phyloP scores from a whole-genome alignment of 2,797 vertebrate species.

The Cuculus canorus region DNA sequence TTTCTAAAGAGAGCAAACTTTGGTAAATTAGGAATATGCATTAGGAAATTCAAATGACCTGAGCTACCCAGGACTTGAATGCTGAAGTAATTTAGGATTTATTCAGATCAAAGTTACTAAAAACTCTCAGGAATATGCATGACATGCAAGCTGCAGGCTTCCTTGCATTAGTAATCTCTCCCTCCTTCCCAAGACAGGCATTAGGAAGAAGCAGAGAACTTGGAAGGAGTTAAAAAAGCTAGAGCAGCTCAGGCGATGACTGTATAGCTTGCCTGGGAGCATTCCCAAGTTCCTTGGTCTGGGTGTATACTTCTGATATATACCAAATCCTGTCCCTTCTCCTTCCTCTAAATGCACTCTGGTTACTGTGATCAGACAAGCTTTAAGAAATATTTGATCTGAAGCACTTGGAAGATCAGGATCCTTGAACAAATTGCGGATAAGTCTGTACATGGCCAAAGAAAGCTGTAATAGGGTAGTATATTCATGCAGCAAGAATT shows the following conservation, averaged over 20 bases:
- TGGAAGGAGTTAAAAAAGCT: neutral
- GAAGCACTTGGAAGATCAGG: neutral
- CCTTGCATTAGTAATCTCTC: neutral
- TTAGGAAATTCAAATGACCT: neutral
- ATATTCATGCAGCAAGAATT: neutral
- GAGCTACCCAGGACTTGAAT: neutral
- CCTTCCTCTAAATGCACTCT: neutral
- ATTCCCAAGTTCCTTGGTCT: neutral
- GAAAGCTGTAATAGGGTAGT: neutral
- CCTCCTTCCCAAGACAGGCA: neutral
- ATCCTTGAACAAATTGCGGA: neutral
- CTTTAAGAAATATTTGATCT: neutral
- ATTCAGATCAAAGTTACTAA: neutral
- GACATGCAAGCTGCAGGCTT: constrained; percentile 11
- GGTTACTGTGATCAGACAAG: neutral
- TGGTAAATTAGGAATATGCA: neutral
- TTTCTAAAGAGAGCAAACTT: neutral
- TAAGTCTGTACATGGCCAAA: neutral
- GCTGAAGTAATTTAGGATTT: constrained; percentile 9
- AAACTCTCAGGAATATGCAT: neutral
- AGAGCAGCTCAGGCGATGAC: neutral
- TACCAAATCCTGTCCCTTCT: neutral
- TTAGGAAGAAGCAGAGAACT: neutral
- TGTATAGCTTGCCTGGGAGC: neutral
- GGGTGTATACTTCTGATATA: neutral